A percentile compares a stretch with the other conserved stretches of the same genome.
These are phyloP conservation scores for Palythoa caribaeorum DNA, from an alignment of 92 coral and sea anemone genomes.

Conservation along the genomic window DNA sequence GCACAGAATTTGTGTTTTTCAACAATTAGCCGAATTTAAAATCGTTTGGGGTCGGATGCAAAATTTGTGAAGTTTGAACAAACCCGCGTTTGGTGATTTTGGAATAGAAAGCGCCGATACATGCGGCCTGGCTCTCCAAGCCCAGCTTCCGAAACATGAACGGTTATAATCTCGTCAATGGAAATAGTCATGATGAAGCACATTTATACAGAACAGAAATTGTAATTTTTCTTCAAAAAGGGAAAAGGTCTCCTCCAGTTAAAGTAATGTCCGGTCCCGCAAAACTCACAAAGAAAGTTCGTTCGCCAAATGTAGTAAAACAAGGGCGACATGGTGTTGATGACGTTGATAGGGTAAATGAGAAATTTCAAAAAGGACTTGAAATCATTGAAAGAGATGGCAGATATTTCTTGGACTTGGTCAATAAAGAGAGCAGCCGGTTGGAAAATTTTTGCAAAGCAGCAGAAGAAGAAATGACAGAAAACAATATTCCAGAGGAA, in stretches of 20 bases:
- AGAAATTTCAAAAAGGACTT: conserved; percentile 81
- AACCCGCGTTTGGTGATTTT: background rate
- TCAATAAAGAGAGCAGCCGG: conserved; percentile 84
- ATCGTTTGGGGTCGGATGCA: background rate
- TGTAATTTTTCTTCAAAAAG: conserved; percentile 83
- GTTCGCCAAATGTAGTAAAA: conserved; percentile 66
- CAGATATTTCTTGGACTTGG: conserved; percentile 78
- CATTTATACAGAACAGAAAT: conserved; percentile 79
- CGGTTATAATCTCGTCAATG: conserved; percentile 68
- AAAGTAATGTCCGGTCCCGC: conserved; percentile 71
- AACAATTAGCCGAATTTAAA: conserved; percentile 28
- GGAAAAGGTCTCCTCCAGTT: conserved; percentile 73
- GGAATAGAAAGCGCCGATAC: conserved; percentile 4
- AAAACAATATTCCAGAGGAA: conserved; percentile 82
- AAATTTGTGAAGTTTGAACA: background rate
- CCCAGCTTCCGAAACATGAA: conserved; percentile 50
- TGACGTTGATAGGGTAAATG: conserved; percentile 70
- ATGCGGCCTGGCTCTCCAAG: conserved; percentile 6
- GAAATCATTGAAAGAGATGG: conserved; percentile 82
- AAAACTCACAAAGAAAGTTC: conserved; percentile 73
- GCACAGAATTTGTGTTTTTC: background rate
- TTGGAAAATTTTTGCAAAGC: conserved; percentile 71
- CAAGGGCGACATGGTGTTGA: conserved; percentile 43
- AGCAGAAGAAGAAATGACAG: conserved; percentile 81
- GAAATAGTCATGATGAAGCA: conserved; percentile 35